These are phyloP conservation scores for Actinia equina DNA, from an alignment of 64 coral and sea anemone genomes.

Conservation along the genomic window DNA sequence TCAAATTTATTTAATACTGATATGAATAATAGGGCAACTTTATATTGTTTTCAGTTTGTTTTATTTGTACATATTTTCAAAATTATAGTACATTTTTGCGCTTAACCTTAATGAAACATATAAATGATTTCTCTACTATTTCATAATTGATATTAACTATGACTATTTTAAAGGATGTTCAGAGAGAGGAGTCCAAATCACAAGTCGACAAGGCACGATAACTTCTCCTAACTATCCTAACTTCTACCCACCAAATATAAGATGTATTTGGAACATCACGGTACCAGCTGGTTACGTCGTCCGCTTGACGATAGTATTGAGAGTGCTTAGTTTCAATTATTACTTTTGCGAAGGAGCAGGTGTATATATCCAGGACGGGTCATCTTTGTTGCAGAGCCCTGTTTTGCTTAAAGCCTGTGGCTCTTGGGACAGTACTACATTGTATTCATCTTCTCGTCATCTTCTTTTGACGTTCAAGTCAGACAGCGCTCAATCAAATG, in stretches of 20 bases:
- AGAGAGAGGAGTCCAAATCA: background rate
- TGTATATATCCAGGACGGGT: background rate
- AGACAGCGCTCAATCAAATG: background rate
- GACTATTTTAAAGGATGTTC: background rate
- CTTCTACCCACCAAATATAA: conserved; percentile 32
- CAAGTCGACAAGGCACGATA: background rate
- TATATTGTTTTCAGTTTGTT: too few species aligned
- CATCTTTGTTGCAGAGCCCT: background rate
- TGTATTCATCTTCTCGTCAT: background rate
- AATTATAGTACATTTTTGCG: too few species aligned
- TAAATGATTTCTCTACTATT: too few species aligned
- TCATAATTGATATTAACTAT: too few species aligned
- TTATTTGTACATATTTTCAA: too few species aligned
- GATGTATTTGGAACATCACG: conserved; percentile 64
- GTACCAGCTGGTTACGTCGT: conserved; percentile 35
- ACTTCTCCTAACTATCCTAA: conserved; percentile 54
- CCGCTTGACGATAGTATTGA: background rate
- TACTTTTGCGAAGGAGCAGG: background rate
- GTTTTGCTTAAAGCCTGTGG: background rate
- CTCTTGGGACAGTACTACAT: background rate
- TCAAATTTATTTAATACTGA: too few species aligned
- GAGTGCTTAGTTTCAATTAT: background rate
- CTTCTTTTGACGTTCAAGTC: background rate
- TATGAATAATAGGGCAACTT: too few species aligned
- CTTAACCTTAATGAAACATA: too few species aligned